Conservation (phyloP, 2,113 vertebrate species). For the Melanocharis versteri region DNA sequence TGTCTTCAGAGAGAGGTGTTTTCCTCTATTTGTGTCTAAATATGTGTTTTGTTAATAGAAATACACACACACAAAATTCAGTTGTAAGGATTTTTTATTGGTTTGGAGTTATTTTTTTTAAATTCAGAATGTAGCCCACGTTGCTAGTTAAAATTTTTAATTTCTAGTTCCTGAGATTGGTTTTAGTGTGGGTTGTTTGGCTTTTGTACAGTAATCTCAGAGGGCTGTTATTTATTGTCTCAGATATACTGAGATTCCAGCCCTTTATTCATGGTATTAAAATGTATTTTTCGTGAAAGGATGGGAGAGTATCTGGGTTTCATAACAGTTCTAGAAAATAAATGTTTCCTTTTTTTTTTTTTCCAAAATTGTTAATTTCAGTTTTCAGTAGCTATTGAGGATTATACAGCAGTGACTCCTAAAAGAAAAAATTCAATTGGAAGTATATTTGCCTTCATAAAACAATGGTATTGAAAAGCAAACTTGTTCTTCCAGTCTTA, state of each 20-base stretch:
- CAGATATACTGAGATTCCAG: background rate
- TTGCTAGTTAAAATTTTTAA: background rate
- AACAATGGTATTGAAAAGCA: background rate
- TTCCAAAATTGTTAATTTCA: background rate
- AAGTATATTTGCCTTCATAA: background rate
- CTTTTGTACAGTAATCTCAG: background rate
- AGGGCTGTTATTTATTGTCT: background rate
- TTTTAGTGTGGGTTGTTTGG: background rate
- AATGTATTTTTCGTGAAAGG: background rate
- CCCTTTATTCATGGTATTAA: background rate
- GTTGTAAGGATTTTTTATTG: background rate
- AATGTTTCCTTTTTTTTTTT: background rate
- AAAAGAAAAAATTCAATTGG: background rate
- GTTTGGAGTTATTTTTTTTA: background rate
- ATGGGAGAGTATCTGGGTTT: background rate
- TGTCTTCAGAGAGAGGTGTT: background rate
- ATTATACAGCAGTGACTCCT: background rate
- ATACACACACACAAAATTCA: background rate
- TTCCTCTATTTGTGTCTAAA: background rate
- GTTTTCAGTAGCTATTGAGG: background rate
- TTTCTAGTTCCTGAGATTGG: background rate
- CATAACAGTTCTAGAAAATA: background rate
- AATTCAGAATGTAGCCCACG: background rate
- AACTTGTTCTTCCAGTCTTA: background rate
- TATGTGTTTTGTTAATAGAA: background rate